Evolutionary conservation across 1,140 invertebrate species (phyloP).

Genomic region (Camponotus vicinus): DNA sequence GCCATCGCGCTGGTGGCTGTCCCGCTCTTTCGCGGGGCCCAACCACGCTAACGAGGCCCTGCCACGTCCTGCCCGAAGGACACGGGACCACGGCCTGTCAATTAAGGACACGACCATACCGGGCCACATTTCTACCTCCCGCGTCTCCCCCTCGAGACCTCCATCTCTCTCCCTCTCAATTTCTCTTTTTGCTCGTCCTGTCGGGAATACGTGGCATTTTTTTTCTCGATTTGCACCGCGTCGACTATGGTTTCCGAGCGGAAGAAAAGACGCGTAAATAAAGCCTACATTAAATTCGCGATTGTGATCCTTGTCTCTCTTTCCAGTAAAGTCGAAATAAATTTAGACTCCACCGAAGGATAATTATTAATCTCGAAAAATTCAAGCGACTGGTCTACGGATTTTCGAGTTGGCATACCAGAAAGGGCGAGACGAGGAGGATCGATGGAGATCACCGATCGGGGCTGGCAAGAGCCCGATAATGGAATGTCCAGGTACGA

Average conservation of each 20-base stretch:
- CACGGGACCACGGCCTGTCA: conserved; percentile 84
- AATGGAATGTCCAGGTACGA: conserved; percentile 56
- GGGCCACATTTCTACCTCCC: conserved; percentile 83
- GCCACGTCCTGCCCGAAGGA: conserved; percentile 82
- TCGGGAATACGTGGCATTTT: conserved; percentile 9
- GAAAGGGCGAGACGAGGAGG: neutral
- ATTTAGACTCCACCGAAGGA: neutral
- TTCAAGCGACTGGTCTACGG: neutral
- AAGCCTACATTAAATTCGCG: neutral
- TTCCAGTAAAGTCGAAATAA: neutral
- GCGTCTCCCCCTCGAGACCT: conserved; percentile 66
- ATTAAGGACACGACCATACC: conserved; percentile 85
- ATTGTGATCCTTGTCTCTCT: too few species aligned
- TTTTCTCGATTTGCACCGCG: conserved; percentile 5
- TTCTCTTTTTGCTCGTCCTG: conserved; percentile 31
- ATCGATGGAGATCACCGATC: conserved; percentile 35
- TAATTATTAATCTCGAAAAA: neutral
- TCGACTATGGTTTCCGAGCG: neutral
- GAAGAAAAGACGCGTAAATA: neutral
- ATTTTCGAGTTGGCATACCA: conserved; percentile 10
- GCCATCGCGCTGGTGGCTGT: conserved; percentile 71
- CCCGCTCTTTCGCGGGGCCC: conserved; percentile 65
- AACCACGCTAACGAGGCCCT: conserved; percentile 84
- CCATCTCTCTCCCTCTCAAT: conserved; percentile 30
- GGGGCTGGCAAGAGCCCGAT: conserved; percentile 52